Evolutionary conservation across 2,797 vertebrate genomes (phyloP), one percentile per base, ranked within the genome.

Genomic region (Enteromius anoplus): DNA sequence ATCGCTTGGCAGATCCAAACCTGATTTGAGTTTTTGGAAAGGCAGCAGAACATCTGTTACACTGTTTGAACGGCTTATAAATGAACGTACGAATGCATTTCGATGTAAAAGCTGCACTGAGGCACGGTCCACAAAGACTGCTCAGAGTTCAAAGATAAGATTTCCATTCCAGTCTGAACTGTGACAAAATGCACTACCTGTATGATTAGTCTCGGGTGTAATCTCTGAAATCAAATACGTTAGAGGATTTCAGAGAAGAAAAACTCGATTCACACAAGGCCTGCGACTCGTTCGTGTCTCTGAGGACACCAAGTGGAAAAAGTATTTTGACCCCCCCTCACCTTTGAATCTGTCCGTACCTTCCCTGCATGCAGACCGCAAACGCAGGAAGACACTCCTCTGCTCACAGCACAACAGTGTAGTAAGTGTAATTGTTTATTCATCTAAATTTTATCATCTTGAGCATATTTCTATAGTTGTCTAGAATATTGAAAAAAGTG

Each of bases 391-490:
- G 68, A 58, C 82, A 51, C 78, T 37, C 70, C 68, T 80, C 81
- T 82, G 64, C 75, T 85, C 70, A 76, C 78, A 79, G 82, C 86
- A 88, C 80, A 78, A 80, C 76, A 53, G 78, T 82, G 79, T 85
- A 64, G 71, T 78, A 72, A 84, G 86, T 53, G 72, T 70, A 64
- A 29, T 3, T 66, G 71, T 72, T 34, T 65, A 75, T 58, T 49
- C 83, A 76, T 83, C 11, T 17, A 70, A 84, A 81, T 81, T 78
- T 66, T 45, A 42, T 66, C 78, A 84, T 80, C 70, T 82, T 29
- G 40, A 82, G 53, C 29, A 69, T 77, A 87, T 88, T 87, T 84
- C 81, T 84, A 81, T 85, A 85, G 85, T 42, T 86, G 80, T 87
- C 68, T 87, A 83, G 84, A 75, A 68, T 84, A 84, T 75, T 64